These are phyloP conservation scores for Cataglyphis rosenhaueri DNA, from an alignment of 2,888 invertebrate genomes.

Conservation along the genomic window DNA sequence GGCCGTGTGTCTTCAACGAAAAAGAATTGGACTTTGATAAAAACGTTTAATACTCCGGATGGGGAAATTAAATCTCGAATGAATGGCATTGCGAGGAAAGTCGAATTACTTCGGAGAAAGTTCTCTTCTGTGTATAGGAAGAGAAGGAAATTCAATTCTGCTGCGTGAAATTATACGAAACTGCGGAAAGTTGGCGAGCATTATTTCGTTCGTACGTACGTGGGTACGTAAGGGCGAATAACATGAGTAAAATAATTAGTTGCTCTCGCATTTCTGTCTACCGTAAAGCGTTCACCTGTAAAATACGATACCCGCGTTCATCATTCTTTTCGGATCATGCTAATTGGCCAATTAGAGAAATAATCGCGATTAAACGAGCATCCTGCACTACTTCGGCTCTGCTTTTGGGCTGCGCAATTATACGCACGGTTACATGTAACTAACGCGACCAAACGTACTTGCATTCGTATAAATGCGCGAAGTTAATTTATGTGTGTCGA, in stretches of 20 bases:
- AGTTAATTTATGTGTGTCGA: conserved; percentile 46
- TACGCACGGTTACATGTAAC: conserved; percentile 30
- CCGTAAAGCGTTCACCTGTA: conserved; percentile 17
- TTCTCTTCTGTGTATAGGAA: conserved; percentile 1
- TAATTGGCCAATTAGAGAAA: conserved; percentile 61
- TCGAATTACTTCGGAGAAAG: conserved; percentile 58
- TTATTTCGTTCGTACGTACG: conserved; percentile 31
- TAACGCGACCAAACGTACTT: conserved; percentile 25
- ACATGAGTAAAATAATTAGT: conserved; percentile 44
- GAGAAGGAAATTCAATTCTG: conserved; percentile 43
- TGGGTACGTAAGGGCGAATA: conserved; percentile 1
- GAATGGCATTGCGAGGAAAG: conserved; percentile 36
- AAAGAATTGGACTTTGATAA: conserved; percentile 42
- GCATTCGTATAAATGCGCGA: conserved; percentile 22
- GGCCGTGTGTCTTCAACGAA: conserved; percentile 15
- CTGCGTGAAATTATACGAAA: conserved; percentile 52
- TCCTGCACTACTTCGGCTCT: background rate
- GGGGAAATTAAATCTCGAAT: conserved; percentile 52
- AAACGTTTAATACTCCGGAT: conserved; percentile 48
- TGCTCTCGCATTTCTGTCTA: conserved; percentile 19
- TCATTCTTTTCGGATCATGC: background rate
- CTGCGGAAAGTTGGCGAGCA: conserved; percentile 43
- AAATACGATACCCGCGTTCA: conserved; percentile 27
- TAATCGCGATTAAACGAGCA: conserved; percentile 36
- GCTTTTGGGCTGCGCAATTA: conserved; percentile 17